phyloP scores from a whole-genome alignment of 2,888 invertebrate genomes.

The Drosophila acutilabella region DNA sequence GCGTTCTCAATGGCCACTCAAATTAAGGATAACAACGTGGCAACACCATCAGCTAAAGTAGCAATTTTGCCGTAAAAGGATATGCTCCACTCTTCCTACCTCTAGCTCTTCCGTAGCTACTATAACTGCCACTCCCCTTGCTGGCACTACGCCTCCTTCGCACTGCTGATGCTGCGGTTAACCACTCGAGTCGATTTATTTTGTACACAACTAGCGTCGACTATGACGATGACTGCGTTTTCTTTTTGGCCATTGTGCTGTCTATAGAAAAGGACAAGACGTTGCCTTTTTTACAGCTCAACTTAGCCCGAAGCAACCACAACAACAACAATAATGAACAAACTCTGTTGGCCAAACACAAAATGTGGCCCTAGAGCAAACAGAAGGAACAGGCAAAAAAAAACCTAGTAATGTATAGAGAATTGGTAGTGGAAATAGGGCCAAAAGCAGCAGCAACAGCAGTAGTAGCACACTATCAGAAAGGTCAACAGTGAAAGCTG shows the following conservation, averaged over 20 bases:
- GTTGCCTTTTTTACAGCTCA: constrained; percentile 66
- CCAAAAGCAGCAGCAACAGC: constrained; percentile 28
- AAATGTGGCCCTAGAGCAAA: constrained; percentile 63
- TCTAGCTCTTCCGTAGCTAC: too few species aligned
- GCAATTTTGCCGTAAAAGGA: constrained; percentile 73
- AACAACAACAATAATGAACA: constrained; percentile 18
- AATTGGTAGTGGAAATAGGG: neutral
- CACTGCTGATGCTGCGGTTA: constrained; percentile 59
- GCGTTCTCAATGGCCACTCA: constrained; percentile 74
- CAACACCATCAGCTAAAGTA: constrained; percentile 61
- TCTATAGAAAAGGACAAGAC: constrained; percentile 67
- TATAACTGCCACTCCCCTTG: constrained; percentile 6
- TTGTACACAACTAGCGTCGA: constrained; percentile 74
- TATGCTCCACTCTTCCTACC: constrained; percentile 33
- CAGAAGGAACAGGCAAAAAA: constrained; percentile 21
- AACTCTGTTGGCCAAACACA: constrained; percentile 67
- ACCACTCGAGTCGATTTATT: constrained; percentile 79
- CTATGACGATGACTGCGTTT: constrained; percentile 9
- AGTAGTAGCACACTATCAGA: constrained; percentile 17
- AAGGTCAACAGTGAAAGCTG: constrained; percentile 52
- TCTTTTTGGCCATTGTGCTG: constrained; percentile 42
- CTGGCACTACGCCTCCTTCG: neutral
- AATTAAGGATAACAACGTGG: constrained; percentile 78
- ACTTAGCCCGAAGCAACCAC: constrained; percentile 43
- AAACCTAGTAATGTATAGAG: neutral